phyloP scores from a whole-genome alignment of 1,140 invertebrate species.

The Apis cerana region DNA sequence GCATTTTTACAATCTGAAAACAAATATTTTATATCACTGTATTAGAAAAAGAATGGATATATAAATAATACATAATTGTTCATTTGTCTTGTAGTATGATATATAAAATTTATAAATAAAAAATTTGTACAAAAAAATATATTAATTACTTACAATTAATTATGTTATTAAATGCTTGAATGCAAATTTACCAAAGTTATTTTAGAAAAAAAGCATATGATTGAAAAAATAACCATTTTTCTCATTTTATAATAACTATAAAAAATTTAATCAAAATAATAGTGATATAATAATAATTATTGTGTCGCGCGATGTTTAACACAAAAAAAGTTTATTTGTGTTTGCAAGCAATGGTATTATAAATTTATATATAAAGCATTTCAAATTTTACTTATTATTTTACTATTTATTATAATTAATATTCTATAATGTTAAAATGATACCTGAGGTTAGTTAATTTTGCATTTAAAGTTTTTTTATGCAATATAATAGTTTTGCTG shows the following conservation, averaged over 20 bases:
- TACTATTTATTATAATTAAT: slow-evolving; percentile 1
- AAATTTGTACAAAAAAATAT: slow-evolving; percentile 51
- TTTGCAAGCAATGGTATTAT: slow-evolving; percentile 15
- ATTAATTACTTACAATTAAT: slow-evolving; percentile 37
- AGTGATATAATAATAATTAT: not conserved
- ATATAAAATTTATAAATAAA: slow-evolving; percentile 40
- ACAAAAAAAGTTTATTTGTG: slow-evolving; percentile 10
- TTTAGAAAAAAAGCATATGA: not conserved
- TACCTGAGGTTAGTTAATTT: slow-evolving; percentile 42
- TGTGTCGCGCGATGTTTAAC: not conserved
- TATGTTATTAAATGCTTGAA: slow-evolving; percentile 38
- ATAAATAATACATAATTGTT: slow-evolving; percentile 46
- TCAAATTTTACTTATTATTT: not conserved
- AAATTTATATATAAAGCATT: slow-evolving; percentile 31
- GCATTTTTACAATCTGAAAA: slow-evolving; percentile 30
- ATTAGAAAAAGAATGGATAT: slow-evolving; percentile 6
- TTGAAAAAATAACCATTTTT: not conserved
- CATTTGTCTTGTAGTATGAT: slow-evolving; percentile 1
- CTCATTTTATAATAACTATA: not conserved
- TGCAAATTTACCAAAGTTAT: slow-evolving; percentile 14
- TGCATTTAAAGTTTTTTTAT: slow-evolving; percentile 32
- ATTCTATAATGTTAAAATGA: slow-evolving; percentile 49
- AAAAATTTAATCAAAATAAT: slow-evolving; percentile 15
- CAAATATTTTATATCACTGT: slow-evolving; percentile 33
- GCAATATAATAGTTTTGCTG: slow-evolving; percentile 29